Evolutionary conservation across 2,113 vertebrate species (phyloP).

Genomic region (Heptranchias perlo): DNA sequence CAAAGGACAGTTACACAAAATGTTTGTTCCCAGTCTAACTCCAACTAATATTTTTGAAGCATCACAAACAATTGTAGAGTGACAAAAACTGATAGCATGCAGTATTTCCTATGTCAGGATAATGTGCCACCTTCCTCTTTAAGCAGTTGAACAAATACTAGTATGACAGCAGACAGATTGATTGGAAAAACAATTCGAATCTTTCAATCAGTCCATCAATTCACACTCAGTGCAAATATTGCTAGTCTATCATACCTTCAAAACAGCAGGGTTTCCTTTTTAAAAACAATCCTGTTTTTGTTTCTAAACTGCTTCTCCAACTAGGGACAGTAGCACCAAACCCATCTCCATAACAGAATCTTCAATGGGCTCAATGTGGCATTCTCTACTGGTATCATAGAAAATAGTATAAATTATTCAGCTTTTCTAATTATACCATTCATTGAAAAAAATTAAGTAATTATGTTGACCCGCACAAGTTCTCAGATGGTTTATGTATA

Average conservation of each 20-base stretch:
- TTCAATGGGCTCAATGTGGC: neutral
- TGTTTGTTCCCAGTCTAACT: neutral
- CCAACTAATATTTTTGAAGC: neutral
- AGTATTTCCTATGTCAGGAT: neutral
- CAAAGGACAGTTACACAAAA: slow-evolving; percentile 22
- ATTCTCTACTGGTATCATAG: neutral
- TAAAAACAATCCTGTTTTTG: neutral
- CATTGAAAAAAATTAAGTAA: neutral
- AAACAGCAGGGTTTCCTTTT: neutral
- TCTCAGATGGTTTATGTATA: slow-evolving; percentile 3
- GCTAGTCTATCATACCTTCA: neutral
- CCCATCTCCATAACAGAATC: neutral
- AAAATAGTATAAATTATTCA: slow-evolving; percentile 18
- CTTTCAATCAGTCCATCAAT: neutral
- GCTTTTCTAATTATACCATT: neutral
- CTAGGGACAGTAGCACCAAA: neutral
- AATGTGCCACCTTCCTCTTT: neutral
- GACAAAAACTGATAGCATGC: neutral
- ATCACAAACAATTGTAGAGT: neutral
- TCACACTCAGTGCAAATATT: neutral
- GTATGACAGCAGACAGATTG: neutral
- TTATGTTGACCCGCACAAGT: neutral
- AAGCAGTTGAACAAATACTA: neutral
- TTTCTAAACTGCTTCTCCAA: neutral
- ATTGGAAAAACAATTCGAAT: neutral